These are phyloP conservation scores for Fabriciana adippe DNA, from an alignment of 2,888 invertebrate species.

Conservation along the genomic window DNA sequence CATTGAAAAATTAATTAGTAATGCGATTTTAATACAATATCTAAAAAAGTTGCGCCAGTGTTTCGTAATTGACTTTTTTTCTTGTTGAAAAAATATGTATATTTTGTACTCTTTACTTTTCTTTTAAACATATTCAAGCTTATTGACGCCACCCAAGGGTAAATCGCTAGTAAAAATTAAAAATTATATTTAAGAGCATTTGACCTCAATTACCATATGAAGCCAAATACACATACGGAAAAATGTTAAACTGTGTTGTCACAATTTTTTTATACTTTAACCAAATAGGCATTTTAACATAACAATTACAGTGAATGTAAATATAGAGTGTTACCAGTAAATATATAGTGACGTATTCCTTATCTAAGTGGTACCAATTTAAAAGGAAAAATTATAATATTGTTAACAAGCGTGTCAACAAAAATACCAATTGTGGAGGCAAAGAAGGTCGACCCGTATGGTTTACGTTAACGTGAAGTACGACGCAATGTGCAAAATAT, in stretches of 20 bases:
- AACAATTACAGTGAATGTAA: no score
- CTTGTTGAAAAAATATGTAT: background rate
- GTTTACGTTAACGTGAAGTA: slow-evolving; percentile 18
- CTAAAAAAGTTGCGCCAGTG: background rate
- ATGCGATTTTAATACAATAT: slow-evolving; percentile 4
- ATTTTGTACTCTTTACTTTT: background rate
- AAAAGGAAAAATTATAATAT: slow-evolving; percentile 15
- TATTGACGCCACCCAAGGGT: no score
- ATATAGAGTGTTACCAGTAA: background rate
- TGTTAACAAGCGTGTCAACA: slow-evolving; percentile 6
- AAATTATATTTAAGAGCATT: no score
- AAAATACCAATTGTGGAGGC: slow-evolving; percentile 10
- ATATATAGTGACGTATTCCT: background rate
- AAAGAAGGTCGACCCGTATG: slow-evolving; percentile 28
- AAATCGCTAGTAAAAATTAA: no score
- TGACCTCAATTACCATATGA: no score
- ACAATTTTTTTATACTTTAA: no score
- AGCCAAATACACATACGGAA: no score
- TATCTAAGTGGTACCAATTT: background rate
- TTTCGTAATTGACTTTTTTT: background rate
- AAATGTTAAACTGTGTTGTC: no score
- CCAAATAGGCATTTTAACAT: no score
- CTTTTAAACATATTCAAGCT: no score
- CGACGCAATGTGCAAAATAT: slow-evolving; percentile 5
- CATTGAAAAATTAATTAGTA: slow-evolving; percentile 10